Conservation (phyloP, 2,113 vertebrate genomes). For the Bombycilla garrulus region DNA sequence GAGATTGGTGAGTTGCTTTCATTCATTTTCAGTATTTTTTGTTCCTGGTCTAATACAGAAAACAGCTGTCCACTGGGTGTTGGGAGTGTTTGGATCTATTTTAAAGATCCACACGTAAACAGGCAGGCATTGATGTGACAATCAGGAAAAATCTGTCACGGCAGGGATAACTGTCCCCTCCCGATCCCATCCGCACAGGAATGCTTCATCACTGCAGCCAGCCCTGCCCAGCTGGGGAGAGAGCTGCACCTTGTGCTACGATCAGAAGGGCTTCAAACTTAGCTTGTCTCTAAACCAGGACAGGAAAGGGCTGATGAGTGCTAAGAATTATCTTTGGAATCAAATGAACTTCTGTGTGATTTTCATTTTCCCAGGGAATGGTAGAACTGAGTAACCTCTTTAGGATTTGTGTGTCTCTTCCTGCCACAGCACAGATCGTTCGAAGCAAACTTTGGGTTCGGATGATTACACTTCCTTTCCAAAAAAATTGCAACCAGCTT, state of each 20-base stretch:
- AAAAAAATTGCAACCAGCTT: background rate
- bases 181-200: background rate
- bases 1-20: constrained; percentile 85
- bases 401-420: background rate
- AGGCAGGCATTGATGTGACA: background rate
- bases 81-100: background rate
- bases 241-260: background rate
- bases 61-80: background rate
- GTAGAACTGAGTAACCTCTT: background rate
- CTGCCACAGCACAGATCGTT: background rate
- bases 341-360: background rate
- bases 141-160: background rate
- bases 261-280: background rate
- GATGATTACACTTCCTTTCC: background rate
- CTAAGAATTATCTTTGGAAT: background rate
- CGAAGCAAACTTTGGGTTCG: background rate
- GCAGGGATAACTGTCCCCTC: background rate
- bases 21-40: background rate
- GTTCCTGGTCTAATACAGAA: background rate
- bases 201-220: constrained; percentile 18
- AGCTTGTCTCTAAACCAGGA: background rate
- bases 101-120: background rate
- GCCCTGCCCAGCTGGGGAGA: background rate
- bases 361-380: background rate
- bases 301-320: background rate